phyloP scores from a whole-genome alignment of 2,113 vertebrate genomes.

The Probosciger aterrimus region DNA sequence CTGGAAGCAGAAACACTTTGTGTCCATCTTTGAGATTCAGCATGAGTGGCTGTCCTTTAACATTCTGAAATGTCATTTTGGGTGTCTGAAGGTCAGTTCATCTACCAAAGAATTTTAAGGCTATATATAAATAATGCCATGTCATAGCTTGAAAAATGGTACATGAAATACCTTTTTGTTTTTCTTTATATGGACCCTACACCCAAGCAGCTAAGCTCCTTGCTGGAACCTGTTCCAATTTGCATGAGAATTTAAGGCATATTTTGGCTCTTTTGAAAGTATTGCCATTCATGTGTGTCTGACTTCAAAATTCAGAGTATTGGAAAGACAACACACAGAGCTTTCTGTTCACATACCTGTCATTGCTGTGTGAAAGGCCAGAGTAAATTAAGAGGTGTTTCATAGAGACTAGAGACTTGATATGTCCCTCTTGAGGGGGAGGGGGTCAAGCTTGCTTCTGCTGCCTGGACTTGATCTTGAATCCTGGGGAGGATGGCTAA shows the following conservation, averaged over 20 bases:
- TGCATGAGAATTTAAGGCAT: too few relatives aligned
- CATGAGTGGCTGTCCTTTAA: not conserved
- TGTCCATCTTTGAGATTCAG: not conserved
- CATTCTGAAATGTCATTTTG: not conserved
- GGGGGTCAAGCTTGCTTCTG: not conserved
- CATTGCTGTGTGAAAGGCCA: not conserved
- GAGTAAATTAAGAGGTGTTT: not conserved
- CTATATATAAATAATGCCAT: not conserved
- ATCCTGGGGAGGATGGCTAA: not conserved
- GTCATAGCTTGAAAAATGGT: not conserved
- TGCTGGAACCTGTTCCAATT: not conserved
- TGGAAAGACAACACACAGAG: not conserved
- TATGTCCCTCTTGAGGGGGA: not conserved
- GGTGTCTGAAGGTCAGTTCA: not conserved
- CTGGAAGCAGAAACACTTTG: not conserved
- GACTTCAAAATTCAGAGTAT: not conserved
- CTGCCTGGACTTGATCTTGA: not conserved
- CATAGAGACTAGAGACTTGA: not conserved
- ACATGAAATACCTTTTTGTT: not conserved
- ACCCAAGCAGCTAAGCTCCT: not conserved
- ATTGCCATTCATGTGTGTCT: not conserved
- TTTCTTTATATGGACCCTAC: too few relatives aligned
- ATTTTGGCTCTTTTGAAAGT: not conserved
- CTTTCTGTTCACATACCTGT: not conserved
- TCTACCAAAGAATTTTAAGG: not conserved